Base-by-base conservation (phyloP, 2,797 vertebrate genomes). In the Danio aesculapii region DNA sequence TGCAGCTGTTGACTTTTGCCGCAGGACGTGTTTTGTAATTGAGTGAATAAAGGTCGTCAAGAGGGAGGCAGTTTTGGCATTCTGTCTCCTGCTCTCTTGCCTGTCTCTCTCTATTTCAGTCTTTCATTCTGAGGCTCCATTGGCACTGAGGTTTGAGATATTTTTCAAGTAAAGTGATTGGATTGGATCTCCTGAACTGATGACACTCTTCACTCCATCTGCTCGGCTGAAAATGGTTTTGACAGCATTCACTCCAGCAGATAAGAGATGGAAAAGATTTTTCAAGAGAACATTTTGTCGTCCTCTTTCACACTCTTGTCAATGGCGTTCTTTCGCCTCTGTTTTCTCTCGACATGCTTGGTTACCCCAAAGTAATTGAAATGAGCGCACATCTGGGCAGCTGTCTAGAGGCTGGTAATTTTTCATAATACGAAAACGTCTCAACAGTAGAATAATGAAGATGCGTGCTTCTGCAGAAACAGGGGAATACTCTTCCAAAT, bases 21-120 rank as follows among this genome's bases (percentile, higher is more conserved):
- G 72, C 47, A 89, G 88, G 90, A 91, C 61, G 81, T 89, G 86
- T 91, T 92, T 90, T 85, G 86, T 89, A 89, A 89, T 78, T 88
- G 84, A 93, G 85, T 86, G 84, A 91, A 90, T 87, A 84, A 87
- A 87, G 84, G 74, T 86, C 85, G 86, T 74, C 64, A 87, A 87
- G 85, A 75, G 61, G 50, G 41, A 80, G 69, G 52, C 69, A 44
- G 79, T 81, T 64, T 50, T 84, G 85, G 79, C 83, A 87, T 84
- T 75, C 53, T 74, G 53, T 83, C 53, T 73, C 68, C 62, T 46
- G 49, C 17, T 43, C 43, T 75, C 17, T 72, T 41, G 63, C 44
- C 53, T 19, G 61, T 53, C 50, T 59, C 55, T n/a, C 62, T 72
- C 61, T 17, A 53, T 61, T 55, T 67, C 19, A 5, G 12, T 55